phyloP scores from a whole-genome alignment of 2,113 vertebrate species.

The Nesoenas mayeri region DNA sequence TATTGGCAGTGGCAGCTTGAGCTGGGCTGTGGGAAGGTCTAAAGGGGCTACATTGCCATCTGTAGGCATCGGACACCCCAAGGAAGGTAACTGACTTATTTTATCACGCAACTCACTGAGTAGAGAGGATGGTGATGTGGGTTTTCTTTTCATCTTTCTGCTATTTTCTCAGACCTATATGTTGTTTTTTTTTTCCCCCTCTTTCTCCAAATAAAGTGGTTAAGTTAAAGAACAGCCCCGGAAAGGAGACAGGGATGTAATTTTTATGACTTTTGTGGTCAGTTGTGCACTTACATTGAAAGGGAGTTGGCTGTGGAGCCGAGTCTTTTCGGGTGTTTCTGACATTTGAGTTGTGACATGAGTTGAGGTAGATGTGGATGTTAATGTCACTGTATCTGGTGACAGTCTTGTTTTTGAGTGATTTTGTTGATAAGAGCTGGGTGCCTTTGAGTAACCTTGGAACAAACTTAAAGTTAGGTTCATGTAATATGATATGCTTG shows the following conservation, averaged over 20 bases:
- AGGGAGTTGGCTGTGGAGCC: neutral
- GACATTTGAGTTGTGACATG: constrained; percentile 3
- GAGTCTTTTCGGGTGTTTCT: neutral
- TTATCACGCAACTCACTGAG: neutral
- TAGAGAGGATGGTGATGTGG: neutral
- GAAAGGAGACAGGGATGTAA: neutral
- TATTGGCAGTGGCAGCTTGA: neutral
- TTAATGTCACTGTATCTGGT: constrained; percentile 15
- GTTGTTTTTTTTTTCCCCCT: neutral
- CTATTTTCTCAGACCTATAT: neutral
- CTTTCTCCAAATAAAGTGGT: neutral
- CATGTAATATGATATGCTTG: neutral
- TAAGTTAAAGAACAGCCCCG: neutral
- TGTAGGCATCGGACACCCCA: neutral
- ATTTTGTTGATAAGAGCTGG: constrained; percentile 24
- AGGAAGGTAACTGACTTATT: neutral
- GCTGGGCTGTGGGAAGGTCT: neutral
- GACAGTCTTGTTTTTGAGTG: constrained; percentile 33
- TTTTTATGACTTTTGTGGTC: neutral
- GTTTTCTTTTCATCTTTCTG: neutral
- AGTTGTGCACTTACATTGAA: neutral
- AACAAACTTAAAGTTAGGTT: neutral
- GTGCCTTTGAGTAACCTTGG: constrained; percentile 25
- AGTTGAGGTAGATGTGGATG: constrained; percentile 38
- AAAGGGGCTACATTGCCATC: neutral